Conservation (phyloP, 2,797 vertebrate species). For the Centroberyx gerrardi region DNA sequence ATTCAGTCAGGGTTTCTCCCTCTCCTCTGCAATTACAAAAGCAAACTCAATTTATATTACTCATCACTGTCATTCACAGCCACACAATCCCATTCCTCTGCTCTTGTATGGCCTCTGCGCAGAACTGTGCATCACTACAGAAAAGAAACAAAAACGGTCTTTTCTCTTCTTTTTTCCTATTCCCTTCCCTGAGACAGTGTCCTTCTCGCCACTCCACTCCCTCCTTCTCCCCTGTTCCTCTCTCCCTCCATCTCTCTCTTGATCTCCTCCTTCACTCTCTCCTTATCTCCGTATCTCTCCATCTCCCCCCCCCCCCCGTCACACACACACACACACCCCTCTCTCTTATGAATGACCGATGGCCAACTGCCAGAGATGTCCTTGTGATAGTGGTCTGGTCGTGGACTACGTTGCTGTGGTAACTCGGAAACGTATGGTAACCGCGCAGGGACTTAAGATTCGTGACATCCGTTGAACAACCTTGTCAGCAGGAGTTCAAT, state of each 20-base stretch:
- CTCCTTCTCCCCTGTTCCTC: background rate
- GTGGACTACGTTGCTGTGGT: slow-evolving; percentile 75
- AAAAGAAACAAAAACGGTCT: background rate
- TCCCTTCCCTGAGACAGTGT: background rate
- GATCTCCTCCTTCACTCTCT: background rate
- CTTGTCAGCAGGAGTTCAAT: slow-evolving; percentile 70
- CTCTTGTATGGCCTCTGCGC: background rate
- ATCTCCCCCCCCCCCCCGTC: background rate
- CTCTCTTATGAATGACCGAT: slow-evolving; percentile 70
- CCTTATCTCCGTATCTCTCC: slow-evolving; percentile 13
- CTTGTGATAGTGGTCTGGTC: slow-evolving; percentile 72
- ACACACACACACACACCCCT: background rate
- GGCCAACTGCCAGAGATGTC: slow-evolving; percentile 70
- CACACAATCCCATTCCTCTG: background rate
- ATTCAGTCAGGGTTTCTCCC: background rate
- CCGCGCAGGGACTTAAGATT: slow-evolving; percentile 70
- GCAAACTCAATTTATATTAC: slow-evolving; percentile 5
- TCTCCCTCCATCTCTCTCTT: slow-evolving; percentile 18
- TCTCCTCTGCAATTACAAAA: slow-evolving; percentile 6
- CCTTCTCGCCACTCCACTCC: background rate
- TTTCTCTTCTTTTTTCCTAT: background rate
- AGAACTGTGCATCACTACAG: background rate
- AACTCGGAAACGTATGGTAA: slow-evolving; percentile 60
- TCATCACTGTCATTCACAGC: slow-evolving; percentile 1
- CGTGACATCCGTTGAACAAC: slow-evolving; percentile 70